Percentiles rank a stretch among this genome's conserved stretches.
phyloP scores from a whole-genome alignment of 2,113 vertebrate species.

The Paramisgurnus dabryanus region DNA sequence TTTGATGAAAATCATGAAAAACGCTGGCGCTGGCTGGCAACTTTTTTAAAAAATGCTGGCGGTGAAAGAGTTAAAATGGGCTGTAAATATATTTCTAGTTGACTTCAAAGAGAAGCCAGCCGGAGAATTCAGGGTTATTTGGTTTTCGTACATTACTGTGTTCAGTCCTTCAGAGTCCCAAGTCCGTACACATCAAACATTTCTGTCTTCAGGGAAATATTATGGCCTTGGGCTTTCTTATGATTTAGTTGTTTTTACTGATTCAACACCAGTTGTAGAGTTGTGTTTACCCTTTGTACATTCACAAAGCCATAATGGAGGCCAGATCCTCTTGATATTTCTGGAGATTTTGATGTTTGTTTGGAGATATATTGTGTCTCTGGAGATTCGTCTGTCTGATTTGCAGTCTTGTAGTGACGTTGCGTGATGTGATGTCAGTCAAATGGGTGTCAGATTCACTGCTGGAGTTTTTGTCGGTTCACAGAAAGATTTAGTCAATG shows the following conservation, averaged over 20 bases:
- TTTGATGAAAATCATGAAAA: no score
- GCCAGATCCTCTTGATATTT: slow-evolving; percentile 19
- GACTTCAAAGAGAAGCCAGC: no score
- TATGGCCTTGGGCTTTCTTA: neutral
- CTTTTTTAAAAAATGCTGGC: no score
- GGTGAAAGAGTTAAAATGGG: no score
- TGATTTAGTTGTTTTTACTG: neutral
- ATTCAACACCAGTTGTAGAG: neutral
- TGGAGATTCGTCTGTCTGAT: neutral
- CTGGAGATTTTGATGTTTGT: slow-evolving; percentile 28
- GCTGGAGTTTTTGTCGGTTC: neutral
- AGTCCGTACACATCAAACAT: neutral
- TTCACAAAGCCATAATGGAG: neutral
- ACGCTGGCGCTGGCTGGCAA: no score
- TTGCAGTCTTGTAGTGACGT: no score
- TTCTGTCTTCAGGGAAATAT: neutral
- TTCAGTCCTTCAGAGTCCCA: no score
- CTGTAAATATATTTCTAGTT: no score
- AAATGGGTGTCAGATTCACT: neutral
- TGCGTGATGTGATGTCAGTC: neutral
- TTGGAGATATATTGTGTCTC: neutral
- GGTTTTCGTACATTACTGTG: neutral
- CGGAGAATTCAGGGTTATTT: neutral
- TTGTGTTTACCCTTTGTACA: neutral
- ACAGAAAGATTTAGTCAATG: no score